phyloP scores from a whole-genome alignment of 2,113 vertebrate species.

The Platichthys stellatus region DNA sequence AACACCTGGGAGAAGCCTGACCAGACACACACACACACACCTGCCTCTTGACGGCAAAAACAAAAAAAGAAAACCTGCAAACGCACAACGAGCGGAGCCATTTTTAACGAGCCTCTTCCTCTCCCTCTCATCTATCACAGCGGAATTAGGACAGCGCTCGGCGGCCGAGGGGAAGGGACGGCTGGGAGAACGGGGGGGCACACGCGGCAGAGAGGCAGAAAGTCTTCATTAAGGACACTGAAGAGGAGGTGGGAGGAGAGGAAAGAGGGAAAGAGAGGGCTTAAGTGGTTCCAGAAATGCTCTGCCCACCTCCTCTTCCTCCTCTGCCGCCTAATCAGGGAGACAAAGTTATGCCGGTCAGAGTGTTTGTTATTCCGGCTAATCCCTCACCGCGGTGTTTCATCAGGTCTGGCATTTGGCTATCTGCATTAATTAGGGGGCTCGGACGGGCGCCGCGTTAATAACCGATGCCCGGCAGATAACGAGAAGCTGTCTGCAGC shows the following conservation, averaged over 20 bases:
- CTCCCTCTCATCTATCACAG: conserved; percentile 66
- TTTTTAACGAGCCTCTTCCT: conserved; percentile 72
- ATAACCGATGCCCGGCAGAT: conserved; percentile 62
- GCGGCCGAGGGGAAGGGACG: conserved; percentile 47
- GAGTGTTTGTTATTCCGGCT: conserved; percentile 72
- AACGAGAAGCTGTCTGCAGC: conserved; percentile 49
- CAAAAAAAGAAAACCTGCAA: neutral
- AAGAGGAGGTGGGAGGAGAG: conserved; percentile 49
- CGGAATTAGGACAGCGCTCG: conserved; percentile 72
- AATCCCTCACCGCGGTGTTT: conserved; percentile 73
- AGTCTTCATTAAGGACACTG: conserved; percentile 72
- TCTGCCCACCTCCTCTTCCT: neutral
- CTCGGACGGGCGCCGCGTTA: conserved; percentile 53
- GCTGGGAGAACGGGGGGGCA: conserved; percentile 58
- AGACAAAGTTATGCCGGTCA: conserved; percentile 69
- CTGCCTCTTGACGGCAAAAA: conserved; percentile 8
- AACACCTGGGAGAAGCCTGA: conserved; percentile 39
- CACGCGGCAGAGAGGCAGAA: conserved; percentile 47
- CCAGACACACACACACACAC: conserved; percentile 6
- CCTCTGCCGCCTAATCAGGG: conserved; percentile 62
- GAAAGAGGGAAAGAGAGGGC: neutral
- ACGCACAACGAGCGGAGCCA: conserved; percentile 65
- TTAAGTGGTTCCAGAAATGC: conserved; percentile 58
- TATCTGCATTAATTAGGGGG: conserved; percentile 76
- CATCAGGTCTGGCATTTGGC: conserved; percentile 79